Evolutionary conservation across 2,797 vertebrate species (phyloP), one percentile per base, ranked within the genome.

Genomic region (Champsocephalus esox): DNA sequence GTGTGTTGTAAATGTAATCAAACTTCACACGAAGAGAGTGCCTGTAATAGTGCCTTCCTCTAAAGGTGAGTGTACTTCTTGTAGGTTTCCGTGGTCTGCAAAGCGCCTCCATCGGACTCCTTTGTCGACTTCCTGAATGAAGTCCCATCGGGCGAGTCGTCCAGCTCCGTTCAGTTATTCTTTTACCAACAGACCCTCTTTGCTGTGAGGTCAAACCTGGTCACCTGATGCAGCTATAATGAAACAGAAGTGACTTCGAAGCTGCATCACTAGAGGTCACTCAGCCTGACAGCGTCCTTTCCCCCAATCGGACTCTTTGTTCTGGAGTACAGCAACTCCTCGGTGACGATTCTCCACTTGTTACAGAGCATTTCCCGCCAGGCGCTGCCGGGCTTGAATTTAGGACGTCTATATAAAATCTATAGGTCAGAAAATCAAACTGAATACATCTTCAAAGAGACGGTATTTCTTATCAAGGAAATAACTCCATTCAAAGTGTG

Each of bases 381-480:
- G 76, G 83, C 10, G 50, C 72, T 81, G n/a, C 34, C 43, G 51
- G 60, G 65, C 68, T 87, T 72, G 85, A 85, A 86, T 84, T 80
- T 77, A 79, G 73, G 4, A 71, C 74, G 68, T 73, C 66, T 41
- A 82, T 78, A 87, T 83, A 71, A 81, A 83, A 87, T 82, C 84
- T 84, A 83, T 70, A 85, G 90, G 91, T 91, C 88, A 87, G 75
- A 67, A 86, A 89, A 88, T 89, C 87, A 88, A 89, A 86, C 83
- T 77, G 84, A 88, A 89, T 84, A 77, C 72, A 77, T 91, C 89
- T 92, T 93, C 90, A 92, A 92, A 93, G 88, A 85, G 6, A 60
- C 46, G 43, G 68, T 73, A 81, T 87, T 90, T 92, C 75, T 88
- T 92, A 90, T 93, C 86, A 91, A 87, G 90, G 77, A 92, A 88